phyloP scores from a whole-genome alignment of 2,888 invertebrate genomes.

The Scaeva pyrastri region DNA sequence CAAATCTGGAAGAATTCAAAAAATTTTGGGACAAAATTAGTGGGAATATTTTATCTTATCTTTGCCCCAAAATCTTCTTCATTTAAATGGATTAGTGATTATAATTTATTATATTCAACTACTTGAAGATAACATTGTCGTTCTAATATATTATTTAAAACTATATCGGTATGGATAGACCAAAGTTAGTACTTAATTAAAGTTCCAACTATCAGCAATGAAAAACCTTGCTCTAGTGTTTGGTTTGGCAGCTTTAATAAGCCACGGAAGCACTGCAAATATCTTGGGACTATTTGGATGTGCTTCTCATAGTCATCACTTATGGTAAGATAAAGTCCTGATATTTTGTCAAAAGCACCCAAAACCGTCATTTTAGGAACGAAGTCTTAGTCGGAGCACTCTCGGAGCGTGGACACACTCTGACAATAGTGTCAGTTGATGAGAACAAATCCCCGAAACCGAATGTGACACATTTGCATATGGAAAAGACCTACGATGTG shows the following conservation, averaged over 20 bases:
- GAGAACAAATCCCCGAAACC: constrained; percentile 13
- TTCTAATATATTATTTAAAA: too few species aligned
- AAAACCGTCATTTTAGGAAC: constrained; percentile 31
- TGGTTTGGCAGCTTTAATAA: background rate
- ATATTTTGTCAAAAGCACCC: background rate
- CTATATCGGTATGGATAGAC: background rate
- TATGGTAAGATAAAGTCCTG: too few species aligned
- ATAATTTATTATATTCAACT: too few species aligned
- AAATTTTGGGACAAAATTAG: too few species aligned
- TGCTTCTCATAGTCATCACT: constrained; percentile 55
- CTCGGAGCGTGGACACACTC: constrained; percentile 46
- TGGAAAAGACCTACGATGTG: constrained; percentile 60
- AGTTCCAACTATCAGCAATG: background rate
- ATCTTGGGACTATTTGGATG: constrained; percentile 64
- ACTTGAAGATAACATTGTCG: too few species aligned
- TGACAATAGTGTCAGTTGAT: constrained; percentile 49
- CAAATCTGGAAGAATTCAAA: too few species aligned
- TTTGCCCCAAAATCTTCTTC: too few species aligned
- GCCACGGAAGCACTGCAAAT: constrained; percentile 5
- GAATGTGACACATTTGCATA: constrained; percentile 76
- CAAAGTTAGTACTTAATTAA: background rate
- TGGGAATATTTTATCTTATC: too few species aligned
- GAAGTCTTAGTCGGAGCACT: constrained; percentile 40
- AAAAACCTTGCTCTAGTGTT: background rate
- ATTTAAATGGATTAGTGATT: too few species aligned